Conservation (phyloP, 1,140 invertebrate species). For the Cydia fagiglandana region DNA sequence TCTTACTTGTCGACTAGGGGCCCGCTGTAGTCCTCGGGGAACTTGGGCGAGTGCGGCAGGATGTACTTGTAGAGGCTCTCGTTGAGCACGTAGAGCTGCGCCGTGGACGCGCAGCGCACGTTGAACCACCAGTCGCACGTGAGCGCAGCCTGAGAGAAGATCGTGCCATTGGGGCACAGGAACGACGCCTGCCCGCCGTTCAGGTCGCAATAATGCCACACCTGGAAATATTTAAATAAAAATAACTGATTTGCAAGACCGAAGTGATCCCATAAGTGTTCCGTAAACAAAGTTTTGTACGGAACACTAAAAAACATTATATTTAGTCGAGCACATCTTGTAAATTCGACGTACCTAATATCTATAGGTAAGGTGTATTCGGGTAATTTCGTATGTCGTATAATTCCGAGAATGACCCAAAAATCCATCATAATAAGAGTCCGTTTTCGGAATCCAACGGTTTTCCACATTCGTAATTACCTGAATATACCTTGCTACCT, state of each 20-base stretch:
- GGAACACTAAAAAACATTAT: too few relatives aligned
- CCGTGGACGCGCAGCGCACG: slow-evolving; percentile 89
- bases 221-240: slow-evolving; percentile 80
- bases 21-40: slow-evolving; percentile 92
- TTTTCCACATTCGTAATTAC: too few relatives aligned
- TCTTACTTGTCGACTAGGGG: slow-evolving; percentile 88
- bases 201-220: slow-evolving; percentile 95
- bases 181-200: slow-evolving; percentile 95
- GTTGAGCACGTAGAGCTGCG: slow-evolving; percentile 92
- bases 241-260: too few relatives aligned
- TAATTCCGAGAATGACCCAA: too few relatives aligned
- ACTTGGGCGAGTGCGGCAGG: slow-evolving; percentile 89
- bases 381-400: too few relatives aligned
- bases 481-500: too few relatives aligned
- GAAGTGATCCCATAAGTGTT: too few relatives aligned
- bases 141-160: slow-evolving; percentile 91
- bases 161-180: slow-evolving; percentile 93
- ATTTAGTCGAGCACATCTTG: not conserved
- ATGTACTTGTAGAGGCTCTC: slow-evolving; percentile 94
- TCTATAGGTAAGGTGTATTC: too few relatives aligned
- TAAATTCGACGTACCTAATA: too few relatives aligned
- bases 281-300: too few relatives aligned
- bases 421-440: too few relatives aligned
- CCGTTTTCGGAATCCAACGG: too few relatives aligned
- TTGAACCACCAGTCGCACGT: slow-evolving; percentile 97